phyloP scores from a whole-genome alignment of 2,113 vertebrate genomes.

The Zeus faber region DNA sequence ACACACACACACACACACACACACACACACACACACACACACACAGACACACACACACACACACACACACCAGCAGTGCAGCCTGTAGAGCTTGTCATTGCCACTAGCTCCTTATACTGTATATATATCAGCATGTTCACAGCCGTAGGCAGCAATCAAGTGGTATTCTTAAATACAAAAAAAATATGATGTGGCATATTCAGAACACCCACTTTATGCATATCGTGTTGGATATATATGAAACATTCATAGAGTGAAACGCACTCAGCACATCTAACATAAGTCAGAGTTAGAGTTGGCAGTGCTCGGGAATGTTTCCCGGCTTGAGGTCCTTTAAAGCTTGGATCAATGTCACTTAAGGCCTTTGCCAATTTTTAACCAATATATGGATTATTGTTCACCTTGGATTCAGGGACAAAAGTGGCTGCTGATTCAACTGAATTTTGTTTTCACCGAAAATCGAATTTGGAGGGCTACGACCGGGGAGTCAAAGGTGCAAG shows the following conservation, averaged over 20 bases:
- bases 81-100: conserved; percentile 21
- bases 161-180: background rate
- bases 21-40: conserved; percentile 2
- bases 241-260: conserved; percentile 1
- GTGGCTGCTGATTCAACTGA: too few species aligned
- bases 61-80: conserved; percentile 16
- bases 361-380: too few species aligned
- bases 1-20: conserved; percentile 17
- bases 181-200: background rate
- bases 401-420: too few species aligned
- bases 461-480: too few species aligned
- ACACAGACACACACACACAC: conserved; percentile 6
- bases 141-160: conserved; percentile 3
- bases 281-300: background rate
- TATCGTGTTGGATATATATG: background rate
- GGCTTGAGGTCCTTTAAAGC: background rate
- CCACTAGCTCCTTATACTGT: conserved; percentile 25
- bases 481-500: too few species aligned
- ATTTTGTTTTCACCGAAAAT: too few species aligned
- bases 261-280: background rate
- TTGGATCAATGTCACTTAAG: too few species aligned
- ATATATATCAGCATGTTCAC: conserved; percentile 12
- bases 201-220: background rate
- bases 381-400: too few species aligned
- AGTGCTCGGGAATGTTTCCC: background rate